Percentiles rank a stretch among this genome's conserved stretches.
Evolutionary conservation across 2,113 vertebrate species (phyloP).

Genomic region (Speoplatyrhinus poulsoni): DNA sequence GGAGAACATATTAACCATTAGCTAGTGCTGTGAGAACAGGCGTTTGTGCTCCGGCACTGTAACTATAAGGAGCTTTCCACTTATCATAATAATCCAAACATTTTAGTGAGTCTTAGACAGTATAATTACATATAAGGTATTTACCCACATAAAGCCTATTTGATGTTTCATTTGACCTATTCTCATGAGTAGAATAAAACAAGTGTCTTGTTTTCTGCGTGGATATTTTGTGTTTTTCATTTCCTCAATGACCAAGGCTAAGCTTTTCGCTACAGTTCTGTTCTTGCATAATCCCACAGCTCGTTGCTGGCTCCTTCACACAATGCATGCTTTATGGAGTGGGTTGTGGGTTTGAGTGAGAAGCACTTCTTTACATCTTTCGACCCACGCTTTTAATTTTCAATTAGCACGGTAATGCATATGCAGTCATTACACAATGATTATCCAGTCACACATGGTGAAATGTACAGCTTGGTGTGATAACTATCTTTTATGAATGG

Average conservation of each 20-base stretch:
- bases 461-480: slow-evolving; percentile 10
- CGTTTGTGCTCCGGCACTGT: slow-evolving; percentile 45
- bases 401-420: slow-evolving; percentile 21
- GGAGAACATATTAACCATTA: slow-evolving; percentile 30
- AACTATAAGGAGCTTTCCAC: slow-evolving; percentile 33
- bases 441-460: slow-evolving; percentile 37
- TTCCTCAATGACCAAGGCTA: slow-evolving; percentile 52
- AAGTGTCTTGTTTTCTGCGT: slow-evolving; percentile 32
- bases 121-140: slow-evolving; percentile 17
- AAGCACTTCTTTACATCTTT: slow-evolving; percentile 13
- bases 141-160: slow-evolving; percentile 13
- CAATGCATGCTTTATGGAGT: slow-evolving; percentile 17
- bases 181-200: slow-evolving; percentile 11
- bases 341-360: slow-evolving; percentile 17
- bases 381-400: slow-evolving; percentile 40
- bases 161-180: slow-evolving; percentile 41
- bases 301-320: slow-evolving; percentile 48
- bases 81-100: slow-evolving; percentile 30
- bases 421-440: slow-evolving; percentile 5
- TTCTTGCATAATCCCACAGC: slow-evolving; percentile 54
- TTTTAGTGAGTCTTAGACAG: slow-evolving; percentile 23
- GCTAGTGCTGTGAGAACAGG: slow-evolving; percentile 20
- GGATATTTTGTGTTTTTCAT: slow-evolving; percentile 6
- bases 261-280: slow-evolving; percentile 55
- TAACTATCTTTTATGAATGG: slow-evolving; percentile 40